A percentile compares a stretch with the other conserved stretches of the same genome.
Evolutionary conservation across 2,888 invertebrate genomes (phyloP).

Genomic region (Notodonta ziczac): DNA sequence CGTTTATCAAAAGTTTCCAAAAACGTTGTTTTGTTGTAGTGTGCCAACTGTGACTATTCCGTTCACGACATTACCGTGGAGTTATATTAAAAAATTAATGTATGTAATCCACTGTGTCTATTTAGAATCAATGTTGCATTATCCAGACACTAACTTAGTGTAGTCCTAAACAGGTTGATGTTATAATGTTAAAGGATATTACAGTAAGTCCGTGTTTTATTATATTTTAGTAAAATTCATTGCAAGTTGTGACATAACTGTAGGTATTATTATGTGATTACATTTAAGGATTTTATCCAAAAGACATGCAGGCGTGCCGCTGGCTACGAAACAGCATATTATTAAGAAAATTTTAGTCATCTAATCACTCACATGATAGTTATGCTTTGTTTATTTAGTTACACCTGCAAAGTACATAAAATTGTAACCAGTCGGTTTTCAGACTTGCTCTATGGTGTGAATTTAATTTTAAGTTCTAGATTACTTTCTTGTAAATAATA

Average conservation of each 20-base stretch:
- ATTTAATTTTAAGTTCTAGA: neutral
- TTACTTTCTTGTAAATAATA: conserved; percentile 2
- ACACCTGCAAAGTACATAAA: no score
- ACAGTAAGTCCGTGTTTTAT: conserved; percentile 22
- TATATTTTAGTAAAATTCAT: no score
- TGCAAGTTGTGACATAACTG: no score
- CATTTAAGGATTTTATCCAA: no score
- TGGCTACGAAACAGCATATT: no score
- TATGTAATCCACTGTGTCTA: neutral
- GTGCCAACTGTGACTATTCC: conserved; percentile 25
- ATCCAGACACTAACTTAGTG: conserved; percentile 9
- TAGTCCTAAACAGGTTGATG: conserved; percentile 16
- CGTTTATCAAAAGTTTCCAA: no score
- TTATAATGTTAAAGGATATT: conserved; percentile 22
- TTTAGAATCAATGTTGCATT: conserved; percentile 15
- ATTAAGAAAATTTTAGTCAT: no score
- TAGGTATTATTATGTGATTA: neutral
- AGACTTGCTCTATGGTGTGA: neutral
- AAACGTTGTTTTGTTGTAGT: conserved; percentile 9
- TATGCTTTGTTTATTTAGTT: no score
- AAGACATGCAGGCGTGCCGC: no score
- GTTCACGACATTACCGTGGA: neutral
- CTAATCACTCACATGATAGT: no score
- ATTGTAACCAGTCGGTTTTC: no score
- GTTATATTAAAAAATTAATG: neutral